Conservation (phyloP, 2,888 invertebrate species). For the Oscheius sp. region DNA sequence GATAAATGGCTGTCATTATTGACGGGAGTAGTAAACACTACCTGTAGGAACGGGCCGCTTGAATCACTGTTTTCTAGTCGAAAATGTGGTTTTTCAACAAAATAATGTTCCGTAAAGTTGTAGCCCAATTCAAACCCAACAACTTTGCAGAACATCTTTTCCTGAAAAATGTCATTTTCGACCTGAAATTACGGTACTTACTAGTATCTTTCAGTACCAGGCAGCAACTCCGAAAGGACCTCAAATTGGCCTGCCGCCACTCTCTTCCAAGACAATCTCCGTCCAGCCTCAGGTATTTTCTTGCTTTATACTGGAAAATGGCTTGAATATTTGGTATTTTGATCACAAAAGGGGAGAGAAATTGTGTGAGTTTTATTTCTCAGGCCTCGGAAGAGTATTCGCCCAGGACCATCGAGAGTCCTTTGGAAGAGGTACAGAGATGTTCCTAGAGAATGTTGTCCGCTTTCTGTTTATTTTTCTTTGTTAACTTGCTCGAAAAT, state of each 20-base stretch:
- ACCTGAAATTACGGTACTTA: background rate
- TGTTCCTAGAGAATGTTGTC: slow-evolving; percentile 8
- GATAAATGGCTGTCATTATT: background rate
- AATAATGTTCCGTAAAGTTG: no score
- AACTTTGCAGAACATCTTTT: background rate
- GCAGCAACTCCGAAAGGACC: slow-evolving; percentile 42
- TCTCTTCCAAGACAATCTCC: slow-evolving; percentile 46
- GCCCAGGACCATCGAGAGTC: slow-evolving; percentile 6
- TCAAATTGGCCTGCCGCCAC: slow-evolving; percentile 39
- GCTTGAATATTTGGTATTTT: no score
- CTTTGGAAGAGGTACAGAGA: slow-evolving; percentile 6
- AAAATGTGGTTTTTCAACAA: no score
- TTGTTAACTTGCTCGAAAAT: slow-evolving; percentile 3
- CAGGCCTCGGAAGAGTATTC: slow-evolving; percentile 25
- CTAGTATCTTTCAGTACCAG: slow-evolving; percentile 33
- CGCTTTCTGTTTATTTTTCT: slow-evolving; percentile 13
- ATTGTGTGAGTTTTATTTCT: background rate
- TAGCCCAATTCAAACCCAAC: no score
- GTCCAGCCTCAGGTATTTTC: slow-evolving; percentile 48
- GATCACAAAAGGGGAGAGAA: background rate
- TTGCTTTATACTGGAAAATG: background rate
- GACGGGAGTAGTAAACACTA: no score
- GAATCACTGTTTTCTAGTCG: no score
- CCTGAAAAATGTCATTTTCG: background rate
- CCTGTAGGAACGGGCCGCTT: no score